These are phyloP conservation scores for Tricholaema leucomelas DNA, from an alignment of 2,113 vertebrate species.

Conservation along the genomic window DNA sequence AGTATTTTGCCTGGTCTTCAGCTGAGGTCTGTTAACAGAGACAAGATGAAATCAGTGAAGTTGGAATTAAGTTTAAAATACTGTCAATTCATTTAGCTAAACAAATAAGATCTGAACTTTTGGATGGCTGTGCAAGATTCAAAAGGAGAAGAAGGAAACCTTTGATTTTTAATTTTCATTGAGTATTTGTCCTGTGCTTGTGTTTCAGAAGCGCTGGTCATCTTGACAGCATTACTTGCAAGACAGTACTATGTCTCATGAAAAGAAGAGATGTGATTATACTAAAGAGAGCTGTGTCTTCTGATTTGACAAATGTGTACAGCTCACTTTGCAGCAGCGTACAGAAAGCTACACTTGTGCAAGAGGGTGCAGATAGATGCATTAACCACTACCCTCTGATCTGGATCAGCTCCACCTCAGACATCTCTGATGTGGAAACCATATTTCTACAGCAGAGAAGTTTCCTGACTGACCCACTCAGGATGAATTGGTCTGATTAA, in stretches of 20 bases:
- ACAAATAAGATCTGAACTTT: neutral
- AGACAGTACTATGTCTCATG: neutral
- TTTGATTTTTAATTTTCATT: neutral
- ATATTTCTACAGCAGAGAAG: neutral
- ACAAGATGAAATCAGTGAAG: neutral
- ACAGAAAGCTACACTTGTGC: accelerated
- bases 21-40: neutral
- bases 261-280: neutral
- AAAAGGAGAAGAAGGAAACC: neutral
- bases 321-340: neutral
- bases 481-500: neutral
- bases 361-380: accelerated
- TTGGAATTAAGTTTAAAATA: neutral
- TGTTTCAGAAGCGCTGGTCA: neutral
- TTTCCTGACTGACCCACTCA: neutral
- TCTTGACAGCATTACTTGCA: neutral
- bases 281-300: neutral
- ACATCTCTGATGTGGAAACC: neutral
- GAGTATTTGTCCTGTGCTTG: neutral
- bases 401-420: neutral
- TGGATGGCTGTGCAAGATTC: neutral
- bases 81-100: neutral
- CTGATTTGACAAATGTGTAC: accelerated
- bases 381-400: neutral
- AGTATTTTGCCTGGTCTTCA: neutral